phyloP scores from a whole-genome alignment of 2,888 invertebrate species.

The Beris chalybata region DNA sequence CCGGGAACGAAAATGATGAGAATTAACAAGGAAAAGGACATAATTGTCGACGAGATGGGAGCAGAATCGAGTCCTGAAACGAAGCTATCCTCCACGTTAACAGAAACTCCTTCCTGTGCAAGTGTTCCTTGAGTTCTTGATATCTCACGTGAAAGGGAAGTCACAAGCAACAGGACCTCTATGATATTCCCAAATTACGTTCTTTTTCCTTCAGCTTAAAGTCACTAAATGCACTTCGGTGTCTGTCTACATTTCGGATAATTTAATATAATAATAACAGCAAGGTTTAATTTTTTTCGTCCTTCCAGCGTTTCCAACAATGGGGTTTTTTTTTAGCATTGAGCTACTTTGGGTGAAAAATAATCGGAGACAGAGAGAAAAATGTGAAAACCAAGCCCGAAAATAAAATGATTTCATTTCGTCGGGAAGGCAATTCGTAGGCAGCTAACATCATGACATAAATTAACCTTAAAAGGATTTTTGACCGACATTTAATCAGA shows the following conservation, averaged over 20 bases:
- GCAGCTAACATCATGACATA: constrained; percentile 4
- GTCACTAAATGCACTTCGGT: constrained; percentile 9
- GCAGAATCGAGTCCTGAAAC: constrained; percentile 12
- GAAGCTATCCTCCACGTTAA: constrained; percentile 17
- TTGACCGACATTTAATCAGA: constrained; percentile 18
- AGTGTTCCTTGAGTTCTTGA: background rate
- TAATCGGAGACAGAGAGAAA: background rate
- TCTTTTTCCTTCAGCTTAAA: background rate
- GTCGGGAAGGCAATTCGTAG: background rate
- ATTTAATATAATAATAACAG: constrained; percentile 20
- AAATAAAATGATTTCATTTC: constrained; percentile 8
- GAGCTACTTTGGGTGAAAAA: no score
- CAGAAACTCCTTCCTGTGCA: constrained; percentile 4
- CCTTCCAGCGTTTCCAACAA: background rate
- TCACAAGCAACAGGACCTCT: constrained; percentile 24
- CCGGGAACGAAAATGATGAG: constrained; percentile 21
- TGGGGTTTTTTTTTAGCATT: background rate
- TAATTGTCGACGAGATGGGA: constrained; percentile 24
- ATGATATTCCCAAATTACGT: background rate
- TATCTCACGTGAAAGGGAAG: constrained; percentile 2
- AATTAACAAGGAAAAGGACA: constrained; percentile 26
- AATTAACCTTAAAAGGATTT: constrained; percentile 20
- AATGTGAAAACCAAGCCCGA: background rate
- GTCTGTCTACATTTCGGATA: constrained; percentile 14
- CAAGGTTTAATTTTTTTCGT: constrained; percentile 8